These are phyloP conservation scores for Stegostoma tigrinum DNA, from an alignment of 2,113 vertebrate species.

Conservation along the genomic window DNA sequence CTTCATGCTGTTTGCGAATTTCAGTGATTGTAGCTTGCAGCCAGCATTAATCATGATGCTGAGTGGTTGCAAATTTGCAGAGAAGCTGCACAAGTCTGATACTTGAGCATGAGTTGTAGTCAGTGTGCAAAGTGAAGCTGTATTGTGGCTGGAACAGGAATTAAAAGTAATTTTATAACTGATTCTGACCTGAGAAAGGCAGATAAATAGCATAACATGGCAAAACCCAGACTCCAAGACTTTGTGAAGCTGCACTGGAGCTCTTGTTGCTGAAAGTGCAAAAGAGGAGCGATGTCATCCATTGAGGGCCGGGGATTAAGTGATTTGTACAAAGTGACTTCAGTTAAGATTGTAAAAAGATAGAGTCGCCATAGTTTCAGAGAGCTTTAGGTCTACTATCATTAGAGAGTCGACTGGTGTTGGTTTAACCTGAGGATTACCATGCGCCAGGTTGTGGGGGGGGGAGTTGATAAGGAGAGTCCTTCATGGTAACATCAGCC, in stretches of 20 bases:
- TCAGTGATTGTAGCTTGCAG: not conserved
- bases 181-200: not conserved
- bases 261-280: not conserved
- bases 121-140: not conserved
- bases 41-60: not conserved
- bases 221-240: not conserved
- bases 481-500: too few species aligned
- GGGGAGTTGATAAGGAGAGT: too few species aligned
- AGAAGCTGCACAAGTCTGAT: not conserved
- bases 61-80: not conserved
- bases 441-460: too few species aligned
- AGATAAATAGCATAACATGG: not conserved
- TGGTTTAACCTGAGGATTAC: too few species aligned
- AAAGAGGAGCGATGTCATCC: not conserved
- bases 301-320: too few species aligned
- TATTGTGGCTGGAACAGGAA: not conserved
- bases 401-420: too few species aligned
- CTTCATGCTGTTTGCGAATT: not conserved
- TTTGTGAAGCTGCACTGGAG: not conserved
- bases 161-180: not conserved
- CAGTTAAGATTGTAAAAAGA: too few species aligned
- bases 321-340: too few species aligned
- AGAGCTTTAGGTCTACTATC: too few species aligned
- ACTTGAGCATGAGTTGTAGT: not conserved
- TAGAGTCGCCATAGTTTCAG: too few species aligned